Evolutionary conservation across 2,113 vertebrate genomes (phyloP), one percentile per base, ranked within the genome.

Genomic region (Poecilia latipinna): DNA sequence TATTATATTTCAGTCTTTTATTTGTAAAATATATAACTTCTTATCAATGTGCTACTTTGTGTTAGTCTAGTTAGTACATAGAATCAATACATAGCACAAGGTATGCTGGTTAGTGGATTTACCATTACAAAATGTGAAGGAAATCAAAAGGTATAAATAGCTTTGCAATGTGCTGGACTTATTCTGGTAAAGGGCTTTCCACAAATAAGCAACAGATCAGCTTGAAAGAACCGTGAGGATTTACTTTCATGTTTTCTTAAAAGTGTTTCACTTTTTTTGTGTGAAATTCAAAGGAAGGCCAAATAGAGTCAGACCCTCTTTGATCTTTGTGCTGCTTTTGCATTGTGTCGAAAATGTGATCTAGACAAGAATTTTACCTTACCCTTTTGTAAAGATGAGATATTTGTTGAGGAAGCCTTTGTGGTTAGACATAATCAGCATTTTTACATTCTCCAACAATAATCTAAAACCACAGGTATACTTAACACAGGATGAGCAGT

Each of bases 391-490:
- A 83, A 83, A 83, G 84, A 86, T 79, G 85, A 88, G 73, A 83
- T 82, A 88, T 90, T 90, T 91, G 87, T 88, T 80, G 89, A 91
- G 89, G 82, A 91, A 93, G 90, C 79, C 83, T 89, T 85, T 93
- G 91, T 89, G 89, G 91, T 92, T 86, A 44, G 35, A 88, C 87
- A 79, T 88, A 92, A 90, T 93, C 93, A 93, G 91, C 91, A 31
- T 87, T 91, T 92, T 89, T 39, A 75, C 67, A 31, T 70, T 82
- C 89, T 88, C 83, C 83, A 88, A 82, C 90, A 88, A 91, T 91
- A 88, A 90, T 90, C 74, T 86, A 78, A 88, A 92, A 90, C 90
- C 90, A 88, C 90, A 89, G 68, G 79, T 85, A 79, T 71, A 86
- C 82, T 88, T 82, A 85, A 84, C 71, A 90, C 90, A 93, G 90